phyloP scores from a whole-genome alignment of 2,113 vertebrate genomes.

The Aythya baeri region DNA sequence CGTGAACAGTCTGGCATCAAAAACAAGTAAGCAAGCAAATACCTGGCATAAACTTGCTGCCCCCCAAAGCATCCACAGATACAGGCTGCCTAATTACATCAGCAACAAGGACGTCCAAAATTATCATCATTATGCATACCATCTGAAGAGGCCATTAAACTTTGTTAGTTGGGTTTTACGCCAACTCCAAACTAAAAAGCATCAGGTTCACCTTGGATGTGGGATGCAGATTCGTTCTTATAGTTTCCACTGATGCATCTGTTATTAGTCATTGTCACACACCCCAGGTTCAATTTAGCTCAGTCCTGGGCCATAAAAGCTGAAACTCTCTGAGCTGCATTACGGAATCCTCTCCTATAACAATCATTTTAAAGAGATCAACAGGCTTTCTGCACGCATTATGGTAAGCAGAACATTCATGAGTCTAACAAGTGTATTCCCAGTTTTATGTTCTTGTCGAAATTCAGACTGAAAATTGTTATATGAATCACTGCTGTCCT shows the following conservation, averaged over 20 bases:
- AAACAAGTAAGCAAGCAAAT: background rate
- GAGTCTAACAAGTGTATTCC: background rate
- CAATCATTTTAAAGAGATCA: background rate
- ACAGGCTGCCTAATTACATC: background rate
- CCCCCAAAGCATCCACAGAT: background rate
- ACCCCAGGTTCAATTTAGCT: conserved; percentile 29
- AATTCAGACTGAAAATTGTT: background rate
- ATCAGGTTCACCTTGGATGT: background rate
- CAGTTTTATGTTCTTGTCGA: background rate
- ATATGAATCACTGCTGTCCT: background rate
- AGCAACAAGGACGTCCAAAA: background rate
- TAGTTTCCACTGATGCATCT: conserved; percentile 18
- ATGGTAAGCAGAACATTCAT: background rate
- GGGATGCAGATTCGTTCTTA: conserved; percentile 23
- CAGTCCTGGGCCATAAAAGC: background rate
- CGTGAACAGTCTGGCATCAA: background rate
- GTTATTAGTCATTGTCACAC: conserved; percentile 17
- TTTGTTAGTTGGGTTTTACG: background rate
- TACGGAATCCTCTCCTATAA: background rate
- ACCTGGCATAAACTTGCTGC: background rate
- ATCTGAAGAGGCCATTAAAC: background rate
- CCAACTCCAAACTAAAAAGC: background rate
- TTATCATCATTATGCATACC: background rate
- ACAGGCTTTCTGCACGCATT: background rate
- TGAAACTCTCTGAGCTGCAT: background rate